Conservation (phyloP, 1,140 invertebrate species). For the Littorina saxatilis region DNA sequence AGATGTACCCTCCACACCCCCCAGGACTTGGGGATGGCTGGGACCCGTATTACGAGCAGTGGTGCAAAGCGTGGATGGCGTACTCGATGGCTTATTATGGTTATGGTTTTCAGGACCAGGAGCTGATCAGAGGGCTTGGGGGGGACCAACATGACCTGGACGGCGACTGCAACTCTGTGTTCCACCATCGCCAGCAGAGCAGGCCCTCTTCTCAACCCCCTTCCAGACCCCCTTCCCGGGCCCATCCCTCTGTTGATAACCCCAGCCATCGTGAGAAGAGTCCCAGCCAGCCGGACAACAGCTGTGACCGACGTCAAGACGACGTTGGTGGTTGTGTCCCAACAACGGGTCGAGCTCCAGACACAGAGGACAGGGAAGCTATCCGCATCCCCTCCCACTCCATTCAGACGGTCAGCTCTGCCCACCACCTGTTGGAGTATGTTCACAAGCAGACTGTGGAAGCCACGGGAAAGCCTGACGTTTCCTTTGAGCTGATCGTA, state of each 20-base stretch:
- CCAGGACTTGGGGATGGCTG: background rate
- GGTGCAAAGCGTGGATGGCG: background rate
- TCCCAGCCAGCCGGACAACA: no score
- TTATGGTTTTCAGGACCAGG: slow-evolving; percentile 22
- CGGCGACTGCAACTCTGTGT: background rate
- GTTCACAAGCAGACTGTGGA: background rate
- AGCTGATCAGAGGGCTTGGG: background rate
- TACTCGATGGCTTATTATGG: slow-evolving; percentile 27
- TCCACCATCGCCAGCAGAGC: background rate
- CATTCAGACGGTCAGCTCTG: background rate
- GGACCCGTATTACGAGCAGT: slow-evolving; percentile 2
- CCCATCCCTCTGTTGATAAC: background rate
- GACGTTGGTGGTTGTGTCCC: no score
- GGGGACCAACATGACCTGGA: background rate
- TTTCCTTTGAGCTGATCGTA: background rate
- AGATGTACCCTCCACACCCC: background rate
- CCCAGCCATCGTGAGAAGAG: no score
- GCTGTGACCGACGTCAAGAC: no score
- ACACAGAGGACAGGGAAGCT: no score
- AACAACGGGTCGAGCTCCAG: no score
- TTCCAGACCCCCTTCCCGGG: background rate
- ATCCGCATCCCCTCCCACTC: background rate
- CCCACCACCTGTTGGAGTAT: background rate
- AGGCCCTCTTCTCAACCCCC: background rate
- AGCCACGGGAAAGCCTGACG: background rate